These are phyloP conservation scores for Gymnopithys bicolor DNA, from an alignment of 2,797 vertebrate genomes.

Conservation along the genomic window DNA sequence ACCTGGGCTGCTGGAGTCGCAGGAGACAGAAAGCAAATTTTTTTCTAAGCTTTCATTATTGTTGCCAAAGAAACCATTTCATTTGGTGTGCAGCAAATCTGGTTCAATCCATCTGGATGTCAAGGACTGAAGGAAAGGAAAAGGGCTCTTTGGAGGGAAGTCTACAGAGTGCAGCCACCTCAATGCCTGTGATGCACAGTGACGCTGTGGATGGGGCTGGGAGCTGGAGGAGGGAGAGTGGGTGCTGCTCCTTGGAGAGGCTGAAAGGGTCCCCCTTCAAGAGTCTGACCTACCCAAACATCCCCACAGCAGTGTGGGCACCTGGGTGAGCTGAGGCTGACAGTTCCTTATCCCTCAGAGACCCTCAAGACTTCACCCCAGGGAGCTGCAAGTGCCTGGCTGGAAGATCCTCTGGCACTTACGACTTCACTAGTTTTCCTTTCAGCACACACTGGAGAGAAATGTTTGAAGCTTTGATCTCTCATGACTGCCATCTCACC, in stretches of 20 bases:
- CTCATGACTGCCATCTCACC: background rate
- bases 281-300: accelerated
- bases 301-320: accelerated
- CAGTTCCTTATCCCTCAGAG: background rate
- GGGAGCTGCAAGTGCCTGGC: background rate
- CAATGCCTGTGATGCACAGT: accelerated
- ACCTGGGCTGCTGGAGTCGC: conserved; percentile 54
- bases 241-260: background rate
- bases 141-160: background rate
- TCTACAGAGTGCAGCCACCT: background rate
- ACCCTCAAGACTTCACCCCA: accelerated
- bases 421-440: background rate
- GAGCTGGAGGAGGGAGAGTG: background rate
- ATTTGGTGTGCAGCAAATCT: conserved; percentile 27
- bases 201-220: accelerated
- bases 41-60: conserved; percentile 21
- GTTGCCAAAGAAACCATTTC: conserved; percentile 67
- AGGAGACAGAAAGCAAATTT: conserved; percentile 16
- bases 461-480: background rate
- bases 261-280: background rate
- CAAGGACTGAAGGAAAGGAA: background rate
- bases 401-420: background rate
- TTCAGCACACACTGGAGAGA: background rate
- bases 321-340: background rate
- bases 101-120: background rate